Conservation (phyloP, 1,140 invertebrate species). For the Zaprionus kolodkinae region DNA sequence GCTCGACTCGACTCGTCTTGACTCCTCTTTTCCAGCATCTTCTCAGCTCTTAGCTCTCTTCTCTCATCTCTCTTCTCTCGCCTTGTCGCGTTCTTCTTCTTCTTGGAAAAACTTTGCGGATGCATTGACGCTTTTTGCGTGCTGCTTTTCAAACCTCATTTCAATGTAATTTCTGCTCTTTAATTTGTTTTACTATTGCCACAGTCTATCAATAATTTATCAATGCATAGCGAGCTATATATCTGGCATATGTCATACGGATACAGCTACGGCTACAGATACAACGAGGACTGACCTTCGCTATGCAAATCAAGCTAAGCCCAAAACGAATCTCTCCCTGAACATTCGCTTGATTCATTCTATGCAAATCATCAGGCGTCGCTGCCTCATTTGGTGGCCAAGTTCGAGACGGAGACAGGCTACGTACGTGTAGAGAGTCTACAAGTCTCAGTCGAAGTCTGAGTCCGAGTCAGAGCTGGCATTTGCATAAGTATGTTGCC, state of each 20-base stretch:
- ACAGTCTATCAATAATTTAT: slow-evolving; percentile 65
- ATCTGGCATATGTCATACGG: slow-evolving; percentile 22
- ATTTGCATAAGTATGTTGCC: slow-evolving; percentile 81
- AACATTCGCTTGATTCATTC: slow-evolving; percentile 63
- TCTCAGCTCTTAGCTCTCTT: too few relatives aligned
- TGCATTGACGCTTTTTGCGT: slow-evolving; percentile 67
- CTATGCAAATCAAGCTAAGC: slow-evolving; percentile 64
- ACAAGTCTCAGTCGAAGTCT: neutral
- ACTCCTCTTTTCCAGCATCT: too few relatives aligned
- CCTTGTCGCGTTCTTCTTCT: slow-evolving; percentile 31
- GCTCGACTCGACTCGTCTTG: slow-evolving; percentile 12
- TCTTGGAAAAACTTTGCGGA: slow-evolving; percentile 70
- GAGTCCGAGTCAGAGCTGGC: slow-evolving; percentile 3
- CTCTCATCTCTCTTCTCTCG: neutral
- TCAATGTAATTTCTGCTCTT: slow-evolving; percentile 76
- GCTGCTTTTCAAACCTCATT: slow-evolving; percentile 68
- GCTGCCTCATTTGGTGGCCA: slow-evolving; percentile 59
- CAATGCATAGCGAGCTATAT: slow-evolving; percentile 2
- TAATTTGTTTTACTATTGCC: slow-evolving; percentile 79
- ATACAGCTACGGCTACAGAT: slow-evolving; percentile 6
- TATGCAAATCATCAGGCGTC: slow-evolving; percentile 64
- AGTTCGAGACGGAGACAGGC: neutral
- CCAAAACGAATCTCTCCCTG: slow-evolving; percentile 12
- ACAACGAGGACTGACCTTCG: neutral
- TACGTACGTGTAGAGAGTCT: slow-evolving; percentile 44